Percentiles rank a stretch among this genome's conserved stretches.
These are phyloP conservation scores for Cryptoleucopteryx plumbea DNA, from an alignment of 2,113 vertebrate species.

Conservation along the genomic window DNA sequence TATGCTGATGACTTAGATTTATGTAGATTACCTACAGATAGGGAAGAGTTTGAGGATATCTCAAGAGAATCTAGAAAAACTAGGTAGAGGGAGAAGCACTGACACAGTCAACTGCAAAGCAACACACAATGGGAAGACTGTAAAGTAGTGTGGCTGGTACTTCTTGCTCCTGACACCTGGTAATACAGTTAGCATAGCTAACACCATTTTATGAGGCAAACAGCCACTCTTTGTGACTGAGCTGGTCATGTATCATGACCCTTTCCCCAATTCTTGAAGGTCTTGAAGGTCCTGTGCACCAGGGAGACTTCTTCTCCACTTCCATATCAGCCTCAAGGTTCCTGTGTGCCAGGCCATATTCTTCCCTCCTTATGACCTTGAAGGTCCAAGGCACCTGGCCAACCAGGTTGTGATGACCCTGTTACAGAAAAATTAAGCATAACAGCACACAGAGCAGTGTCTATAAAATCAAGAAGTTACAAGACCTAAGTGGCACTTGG, in stretches of 20 bases:
- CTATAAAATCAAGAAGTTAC: background rate
- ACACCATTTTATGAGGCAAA: background rate
- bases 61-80: background rate
- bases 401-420: background rate
- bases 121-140: constrained; percentile 38
- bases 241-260: accelerated
- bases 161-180: background rate
- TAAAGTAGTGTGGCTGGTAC: background rate
- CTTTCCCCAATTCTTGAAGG: background rate
- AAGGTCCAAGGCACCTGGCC: background rate
- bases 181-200: background rate
- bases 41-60: background rate
- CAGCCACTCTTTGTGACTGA: background rate
- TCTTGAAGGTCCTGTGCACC: background rate
- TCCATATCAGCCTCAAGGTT: background rate
- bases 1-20: background rate
- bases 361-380: background rate
- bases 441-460: background rate
- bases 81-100: constrained; percentile 10
- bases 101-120: constrained; percentile 1
- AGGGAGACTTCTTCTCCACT: background rate
- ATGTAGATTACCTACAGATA: background rate
- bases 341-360: background rate
- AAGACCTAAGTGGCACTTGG: background rate
- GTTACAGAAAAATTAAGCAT: background rate